Conservation (phyloP, 37 sponge, comb jelly and placozoan species). For the Geodia barretti region DNA sequence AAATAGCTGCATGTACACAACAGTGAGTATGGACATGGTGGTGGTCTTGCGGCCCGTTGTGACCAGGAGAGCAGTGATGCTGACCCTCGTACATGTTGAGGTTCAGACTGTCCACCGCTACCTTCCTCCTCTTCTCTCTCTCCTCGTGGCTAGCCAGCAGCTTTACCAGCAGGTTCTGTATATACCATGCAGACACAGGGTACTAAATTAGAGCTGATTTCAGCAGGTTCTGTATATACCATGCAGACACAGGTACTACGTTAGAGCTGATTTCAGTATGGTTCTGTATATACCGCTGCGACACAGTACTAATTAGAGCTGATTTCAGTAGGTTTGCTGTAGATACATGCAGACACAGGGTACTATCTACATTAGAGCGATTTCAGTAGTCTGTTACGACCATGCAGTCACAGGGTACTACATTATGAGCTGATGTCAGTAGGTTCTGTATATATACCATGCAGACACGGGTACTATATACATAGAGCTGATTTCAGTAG, state of each 20-base stretch:
- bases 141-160: neutral
- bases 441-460: too few relatives aligned
- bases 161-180: neutral
- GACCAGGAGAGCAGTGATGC: conserved; percentile 84
- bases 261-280: neutral
- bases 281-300: neutral
- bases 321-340: neutral
- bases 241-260: neutral
- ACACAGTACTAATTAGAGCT: neutral
- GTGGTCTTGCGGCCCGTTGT: conserved; percentile 96
- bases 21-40: conserved; percentile 88
- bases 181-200: neutral
- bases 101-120: conserved; percentile 76
- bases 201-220: neutral
- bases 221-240: neutral
- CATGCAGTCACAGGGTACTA: too few relatives aligned
- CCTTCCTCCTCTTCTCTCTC: conserved; percentile 38
- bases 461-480: too few relatives aligned
- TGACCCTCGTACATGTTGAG: conserved; percentile 88
- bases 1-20: too few relatives aligned
- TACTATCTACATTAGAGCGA: too few relatives aligned
- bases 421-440: too few relatives aligned
- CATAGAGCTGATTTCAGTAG: too few relatives aligned
- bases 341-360: too few relatives aligned
- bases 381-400: too few relatives aligned